Percentiles rank a stretch among this genome's conserved stretches.
These are phyloP conservation scores for Thripadectes ignobilis DNA, from an alignment of 2,797 vertebrate genomes.

Conservation along the genomic window DNA sequence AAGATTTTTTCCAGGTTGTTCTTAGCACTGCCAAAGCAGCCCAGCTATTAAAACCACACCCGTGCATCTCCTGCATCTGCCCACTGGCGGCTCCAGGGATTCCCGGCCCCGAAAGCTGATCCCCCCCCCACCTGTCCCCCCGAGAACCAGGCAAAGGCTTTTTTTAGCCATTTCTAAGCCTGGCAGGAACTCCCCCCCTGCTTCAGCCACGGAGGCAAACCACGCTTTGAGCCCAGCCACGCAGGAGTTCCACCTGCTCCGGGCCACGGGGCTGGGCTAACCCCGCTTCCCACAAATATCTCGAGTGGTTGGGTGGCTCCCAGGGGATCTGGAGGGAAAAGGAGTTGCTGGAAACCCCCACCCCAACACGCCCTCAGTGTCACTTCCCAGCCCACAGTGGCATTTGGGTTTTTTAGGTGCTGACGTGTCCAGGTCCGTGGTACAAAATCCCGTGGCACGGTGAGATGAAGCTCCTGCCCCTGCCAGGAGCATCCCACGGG, in stretches of 20 bases:
- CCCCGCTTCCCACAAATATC: background rate
- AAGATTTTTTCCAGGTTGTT: background rate
- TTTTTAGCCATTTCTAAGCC: constrained; percentile 68
- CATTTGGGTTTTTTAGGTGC: background rate
- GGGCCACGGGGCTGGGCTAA: background rate
- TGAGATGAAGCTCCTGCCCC: background rate
- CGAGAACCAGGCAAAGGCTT: constrained; percentile 22
- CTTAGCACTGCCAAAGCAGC: background rate
- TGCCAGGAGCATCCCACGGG: background rate
- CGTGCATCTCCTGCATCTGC: background rate
- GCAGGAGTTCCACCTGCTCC: constrained; percentile 45
- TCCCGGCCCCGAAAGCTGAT: constrained; percentile 28
- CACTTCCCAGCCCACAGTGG: fast-evolving
- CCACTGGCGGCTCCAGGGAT: background rate
- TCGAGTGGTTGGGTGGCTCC: fast-evolving
- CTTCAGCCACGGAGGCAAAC: background rate
- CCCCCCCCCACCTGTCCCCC: constrained; percentile 62
- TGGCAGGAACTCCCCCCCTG: background rate
- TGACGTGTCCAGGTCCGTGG: fast-evolving
- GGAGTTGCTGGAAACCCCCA: background rate
- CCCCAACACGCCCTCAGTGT: fast-evolving
- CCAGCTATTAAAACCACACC: background rate
- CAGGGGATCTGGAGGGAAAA: background rate
- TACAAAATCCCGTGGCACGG: fast-evolving
- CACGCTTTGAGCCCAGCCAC: background rate